Evolutionary conservation across 2,113 vertebrate genomes (phyloP).

Genomic region (Ochotona curzoniae): DNA sequence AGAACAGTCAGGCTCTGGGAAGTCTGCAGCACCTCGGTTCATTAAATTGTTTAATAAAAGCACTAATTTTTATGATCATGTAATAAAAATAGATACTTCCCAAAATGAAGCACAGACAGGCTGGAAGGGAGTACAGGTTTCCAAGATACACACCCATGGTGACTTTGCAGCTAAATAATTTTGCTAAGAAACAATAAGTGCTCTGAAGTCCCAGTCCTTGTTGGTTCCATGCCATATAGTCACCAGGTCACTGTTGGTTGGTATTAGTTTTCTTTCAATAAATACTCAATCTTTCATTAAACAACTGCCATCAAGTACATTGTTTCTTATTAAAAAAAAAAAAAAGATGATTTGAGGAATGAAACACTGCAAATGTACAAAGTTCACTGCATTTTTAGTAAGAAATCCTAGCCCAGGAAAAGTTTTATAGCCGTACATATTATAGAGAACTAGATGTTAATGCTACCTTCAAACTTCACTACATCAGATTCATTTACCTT

Average conservation of each 20-base stretch:
- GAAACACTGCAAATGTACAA: conserved; percentile 51
- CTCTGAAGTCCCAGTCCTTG: background rate
- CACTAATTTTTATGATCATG: conserved; percentile 64
- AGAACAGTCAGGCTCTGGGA: background rate
- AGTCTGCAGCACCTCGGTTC: background rate
- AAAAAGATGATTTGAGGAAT: conserved; percentile 60
- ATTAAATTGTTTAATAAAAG: conserved; percentile 57
- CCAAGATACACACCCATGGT: background rate
- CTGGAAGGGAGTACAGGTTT: conserved; percentile 17
- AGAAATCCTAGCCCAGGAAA: conserved; percentile 72
- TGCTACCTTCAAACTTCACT: conserved; percentile 54
- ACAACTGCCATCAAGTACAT: conserved; percentile 56
- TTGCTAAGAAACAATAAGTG: conserved; percentile 29
- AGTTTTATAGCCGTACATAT: conserved; percentile 71
- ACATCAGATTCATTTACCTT: conserved; percentile 12
- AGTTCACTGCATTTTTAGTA: conserved; percentile 70
- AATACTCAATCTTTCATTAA: conserved; percentile 60
- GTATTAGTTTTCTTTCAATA: conserved; percentile 34
- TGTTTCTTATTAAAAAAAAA: conserved; percentile 52
- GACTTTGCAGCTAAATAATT: conserved; percentile 35
- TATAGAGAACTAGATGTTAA: conserved; percentile 42
- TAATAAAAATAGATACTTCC: conserved; percentile 64
- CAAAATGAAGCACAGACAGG: conserved; percentile 51
- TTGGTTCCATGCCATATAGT: background rate
- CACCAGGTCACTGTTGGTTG: background rate